Base-by-base conservation (phyloP, 1,140 invertebrate species). In the Drosophila orosa region DNA sequence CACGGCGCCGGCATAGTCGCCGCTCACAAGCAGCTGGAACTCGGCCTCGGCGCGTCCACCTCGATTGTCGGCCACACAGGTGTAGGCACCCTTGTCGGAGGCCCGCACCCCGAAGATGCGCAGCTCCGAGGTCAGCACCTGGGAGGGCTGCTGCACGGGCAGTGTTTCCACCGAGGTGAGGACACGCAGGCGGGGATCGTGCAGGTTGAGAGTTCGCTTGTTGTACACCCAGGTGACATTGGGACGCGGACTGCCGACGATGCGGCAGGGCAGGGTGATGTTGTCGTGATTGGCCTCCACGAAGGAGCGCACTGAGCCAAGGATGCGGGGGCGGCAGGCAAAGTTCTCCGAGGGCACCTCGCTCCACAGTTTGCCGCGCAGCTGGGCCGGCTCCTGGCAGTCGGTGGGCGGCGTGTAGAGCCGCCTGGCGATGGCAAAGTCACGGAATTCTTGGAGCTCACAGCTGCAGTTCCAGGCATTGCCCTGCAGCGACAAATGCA, bases 391-490 rank as follows among this genome's bases (percentile, higher is more conserved):
- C 72, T 95, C 94, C 12, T 92, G 92, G 86, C 97, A 98, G 5
- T 93, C 93, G 6, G 96, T 96, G 0, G 95, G 94, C 9, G 94
- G 93, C 0, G 95, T 95, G 65, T 96, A 96, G 1, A 97, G 91
- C n/a, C 96, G 95, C 35, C 93, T 93, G 31, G 93, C 93, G 1
- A 96, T 94, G 10, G 95, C 93, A 94, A 95, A 97, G 74, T 97
- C 94, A 24, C 96, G 94, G 69, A 98, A 96, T 8, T 93, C 93
- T 77, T 96, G 95, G 47, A 98, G 92, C 60, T 95, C 94, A 79
- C 97, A 98, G 91, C 98, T 96, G 84, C 97, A 98, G 42, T 95
- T 94, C 97, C 97, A 98, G 0, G 95, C 95, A 91, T 98, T 98
- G 60, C 95, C 95, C 58, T 95, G 94, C 1, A 98, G 92, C 56